Percentiles rank a stretch among this genome's conserved stretches.
These are phyloP conservation scores for Recurvirostra avosetta DNA, from an alignment of 2,113 vertebrate genomes.

Conservation along the genomic window DNA sequence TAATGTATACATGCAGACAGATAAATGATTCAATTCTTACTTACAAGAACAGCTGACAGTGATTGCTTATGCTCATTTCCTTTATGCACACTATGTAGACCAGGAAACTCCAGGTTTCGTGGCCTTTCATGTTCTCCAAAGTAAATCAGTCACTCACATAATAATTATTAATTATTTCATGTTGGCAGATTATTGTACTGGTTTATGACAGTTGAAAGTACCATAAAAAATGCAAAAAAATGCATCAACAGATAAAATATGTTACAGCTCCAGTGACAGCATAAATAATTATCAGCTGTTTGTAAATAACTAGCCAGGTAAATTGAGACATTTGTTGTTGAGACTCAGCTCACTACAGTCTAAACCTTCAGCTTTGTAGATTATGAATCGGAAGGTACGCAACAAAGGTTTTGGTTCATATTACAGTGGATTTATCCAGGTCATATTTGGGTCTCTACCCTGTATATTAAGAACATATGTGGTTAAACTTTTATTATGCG, in stretches of 20 bases:
- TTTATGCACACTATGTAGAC: conserved; percentile 65
- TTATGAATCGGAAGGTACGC: background rate
- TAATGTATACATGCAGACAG: conserved; percentile 82
- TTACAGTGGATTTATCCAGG: conserved; percentile 34
- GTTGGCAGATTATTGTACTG: conserved; percentile 61
- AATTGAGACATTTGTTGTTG: background rate
- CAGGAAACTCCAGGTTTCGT: conserved; percentile 71
- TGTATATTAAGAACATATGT: conserved; percentile 67
- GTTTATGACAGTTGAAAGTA: conserved; percentile 73
- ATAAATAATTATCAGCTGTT: conserved; percentile 54
- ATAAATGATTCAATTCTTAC: conserved; percentile 88
- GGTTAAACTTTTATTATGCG: conserved; percentile 62
- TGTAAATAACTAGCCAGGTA: conserved; percentile 14
- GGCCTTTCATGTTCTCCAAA: conserved; percentile 74
- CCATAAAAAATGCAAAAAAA: conserved; percentile 48
- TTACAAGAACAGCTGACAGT: conserved; percentile 84
- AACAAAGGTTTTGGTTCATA: conserved; percentile 12
- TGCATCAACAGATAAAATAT: conserved; percentile 59
- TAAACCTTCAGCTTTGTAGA: background rate
- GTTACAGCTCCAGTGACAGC: conserved; percentile 23
- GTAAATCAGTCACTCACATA: conserved; percentile 76
- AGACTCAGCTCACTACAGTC: background rate
- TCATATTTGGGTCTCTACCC: conserved; percentile 46
- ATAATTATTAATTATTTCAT: conserved; percentile 79
- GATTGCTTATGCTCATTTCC: conserved; percentile 85